Conservation (phyloP, 2,888 invertebrate genomes). For the Stegana nigrithorax region DNA sequence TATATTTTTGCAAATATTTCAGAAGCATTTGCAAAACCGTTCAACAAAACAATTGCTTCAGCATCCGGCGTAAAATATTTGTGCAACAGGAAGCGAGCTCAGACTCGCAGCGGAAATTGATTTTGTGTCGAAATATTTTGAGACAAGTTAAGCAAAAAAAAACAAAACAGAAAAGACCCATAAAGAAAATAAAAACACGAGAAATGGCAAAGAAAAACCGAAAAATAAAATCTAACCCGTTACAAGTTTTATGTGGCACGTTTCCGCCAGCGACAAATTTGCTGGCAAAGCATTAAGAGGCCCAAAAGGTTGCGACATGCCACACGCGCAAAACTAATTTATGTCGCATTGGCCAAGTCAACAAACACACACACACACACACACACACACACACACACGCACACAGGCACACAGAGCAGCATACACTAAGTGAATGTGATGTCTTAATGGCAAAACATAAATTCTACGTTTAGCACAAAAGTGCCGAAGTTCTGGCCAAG, state of each 20-base stretch:
- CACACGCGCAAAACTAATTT: background rate
- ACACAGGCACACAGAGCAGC: background rate
- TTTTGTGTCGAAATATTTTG: background rate
- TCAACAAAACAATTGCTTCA: too few species aligned
- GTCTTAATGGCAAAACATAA: too few species aligned
- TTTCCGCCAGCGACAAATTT: slow-evolving; percentile 11
- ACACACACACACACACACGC: background rate
- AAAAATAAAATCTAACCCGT: background rate
- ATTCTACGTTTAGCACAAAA: too few species aligned
- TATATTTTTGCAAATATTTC: too few species aligned
- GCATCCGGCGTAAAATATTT: too few species aligned
- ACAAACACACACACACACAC: background rate
- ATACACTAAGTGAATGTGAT: too few species aligned
- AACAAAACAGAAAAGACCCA: background rate
- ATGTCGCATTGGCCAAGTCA: background rate
- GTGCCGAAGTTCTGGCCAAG: too few species aligned
- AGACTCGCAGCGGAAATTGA: slow-evolving; percentile 15
- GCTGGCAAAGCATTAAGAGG: background rate
- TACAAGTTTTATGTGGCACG: slow-evolving; percentile 11
- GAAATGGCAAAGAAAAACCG: background rate
- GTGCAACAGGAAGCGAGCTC: too few species aligned
- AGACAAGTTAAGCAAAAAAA: background rate
- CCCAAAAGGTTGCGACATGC: background rate
- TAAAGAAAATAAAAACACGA: background rate
- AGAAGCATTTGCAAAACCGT: too few species aligned